Conservation (phyloP, 2,797 vertebrate species). For the Ficedula albicollis region DNA sequence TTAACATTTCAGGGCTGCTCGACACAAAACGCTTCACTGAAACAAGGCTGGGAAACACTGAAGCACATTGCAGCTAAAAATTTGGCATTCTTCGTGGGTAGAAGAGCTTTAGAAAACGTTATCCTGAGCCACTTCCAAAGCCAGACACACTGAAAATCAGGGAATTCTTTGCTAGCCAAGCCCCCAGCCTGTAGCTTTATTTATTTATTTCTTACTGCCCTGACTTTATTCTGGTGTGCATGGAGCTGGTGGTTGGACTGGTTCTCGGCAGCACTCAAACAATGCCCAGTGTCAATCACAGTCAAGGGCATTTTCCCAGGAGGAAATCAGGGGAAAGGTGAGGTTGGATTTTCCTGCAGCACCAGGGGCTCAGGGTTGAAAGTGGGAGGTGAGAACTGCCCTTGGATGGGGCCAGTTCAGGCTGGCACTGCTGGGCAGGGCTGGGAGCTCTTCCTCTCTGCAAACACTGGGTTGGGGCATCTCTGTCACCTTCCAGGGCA, state of each 20-base stretch:
- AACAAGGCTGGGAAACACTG: background rate
- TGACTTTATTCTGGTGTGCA: background rate
- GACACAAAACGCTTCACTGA: background rate
- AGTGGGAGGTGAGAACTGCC: background rate
- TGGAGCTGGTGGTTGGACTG: background rate
- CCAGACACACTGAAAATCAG: background rate
- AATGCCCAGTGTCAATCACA: background rate
- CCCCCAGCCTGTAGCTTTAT: background rate
- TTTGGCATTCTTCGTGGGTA: background rate
- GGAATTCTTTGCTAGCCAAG: background rate
- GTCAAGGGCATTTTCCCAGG: background rate
- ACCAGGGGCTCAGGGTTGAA: background rate
- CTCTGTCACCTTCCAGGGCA: background rate
- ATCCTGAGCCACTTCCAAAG: background rate
- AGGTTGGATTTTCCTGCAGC: background rate
- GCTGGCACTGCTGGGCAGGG: background rate
- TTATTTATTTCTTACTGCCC: background rate
- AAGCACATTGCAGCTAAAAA: background rate
- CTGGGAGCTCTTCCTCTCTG: background rate
- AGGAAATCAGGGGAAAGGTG: constrained; percentile 15
- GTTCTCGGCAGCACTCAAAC: background rate
- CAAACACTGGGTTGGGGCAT: background rate
- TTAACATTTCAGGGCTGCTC: background rate
- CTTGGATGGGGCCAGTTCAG: rapidly evolving
- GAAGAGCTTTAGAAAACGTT: background rate